Base-by-base conservation (phyloP, 2,888 invertebrate genomes). In the Arrhopalites spinosus region DNA sequence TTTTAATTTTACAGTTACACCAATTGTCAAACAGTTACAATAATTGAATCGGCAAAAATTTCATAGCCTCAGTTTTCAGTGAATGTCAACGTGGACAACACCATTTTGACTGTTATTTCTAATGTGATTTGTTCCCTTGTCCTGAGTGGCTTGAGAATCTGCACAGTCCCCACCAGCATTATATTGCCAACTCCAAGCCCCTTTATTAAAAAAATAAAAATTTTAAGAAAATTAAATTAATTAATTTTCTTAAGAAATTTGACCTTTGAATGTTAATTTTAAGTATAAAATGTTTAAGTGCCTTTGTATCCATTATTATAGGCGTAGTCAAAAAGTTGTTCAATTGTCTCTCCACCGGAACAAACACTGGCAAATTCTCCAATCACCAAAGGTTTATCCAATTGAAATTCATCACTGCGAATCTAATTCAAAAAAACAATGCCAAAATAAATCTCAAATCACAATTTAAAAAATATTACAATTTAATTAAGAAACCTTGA, bases 361-460 rank as follows among this genome's bases (percentile, higher is more conserved):
- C 83, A 83, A 47, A 75, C 76, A 17, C 78, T 67, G 20, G 82
- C 73, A 72, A 83, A 84, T 76, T 84, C 84, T 53, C 84, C 84
- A 64, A 84, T 82, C 8, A 84, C 77, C 27, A 83, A 71, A 3
- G 84, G 84, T 74, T 83, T 83, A 63, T 83, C 78, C 29, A 84
- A 67, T 8, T 69, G 53, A 74, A 80, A 83, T 30, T 75, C 75
- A 45, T 56, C 30, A 3, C 81, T 79, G 7, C 59, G 30, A 11
- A 78, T 74, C 81, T 81, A 50, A n/a, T n/a, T n/a, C n/a, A n/a
- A n/a, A n/a, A n/a, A n/a, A n/a, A n/a, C n/a, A n/a, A n/a, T n/a
- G n/a, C n/a, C n/a, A n/a, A n/a, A n/a, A n/a, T n/a, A n/a, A n/a
- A n/a, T n/a, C n/a, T n/a, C 29, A 67, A 27, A 70, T 29, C 59